phyloP scores from a whole-genome alignment of 2,888 invertebrate species.

The Beris chalybata region DNA sequence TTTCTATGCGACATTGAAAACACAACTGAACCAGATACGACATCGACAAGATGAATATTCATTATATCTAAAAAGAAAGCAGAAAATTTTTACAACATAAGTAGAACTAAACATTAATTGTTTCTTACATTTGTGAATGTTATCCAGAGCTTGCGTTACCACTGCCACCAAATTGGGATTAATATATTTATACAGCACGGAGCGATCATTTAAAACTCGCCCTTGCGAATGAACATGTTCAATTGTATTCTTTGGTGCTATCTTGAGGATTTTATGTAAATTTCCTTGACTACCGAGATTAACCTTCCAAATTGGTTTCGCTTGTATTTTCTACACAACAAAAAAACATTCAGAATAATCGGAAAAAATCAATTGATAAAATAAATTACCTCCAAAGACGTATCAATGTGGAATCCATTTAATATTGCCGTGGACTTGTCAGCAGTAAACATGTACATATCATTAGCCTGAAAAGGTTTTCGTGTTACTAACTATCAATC shows the following conservation, averaged over 20 bases:
- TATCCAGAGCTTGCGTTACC: slow-evolving; percentile 75
- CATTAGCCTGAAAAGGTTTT: slow-evolving; percentile 47
- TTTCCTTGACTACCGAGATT: slow-evolving; percentile 64
- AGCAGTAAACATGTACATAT: slow-evolving; percentile 67
- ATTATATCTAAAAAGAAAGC: slow-evolving; percentile 65
- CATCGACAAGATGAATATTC: slow-evolving; percentile 86
- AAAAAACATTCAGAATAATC: slow-evolving; percentile 21
- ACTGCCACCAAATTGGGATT: slow-evolving; percentile 96
- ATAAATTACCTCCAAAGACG: slow-evolving; percentile 46
- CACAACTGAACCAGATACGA: slow-evolving; percentile 84
- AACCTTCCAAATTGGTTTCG: slow-evolving; percentile 73
- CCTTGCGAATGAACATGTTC: slow-evolving; percentile 94
- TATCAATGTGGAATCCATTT: slow-evolving; percentile 62
- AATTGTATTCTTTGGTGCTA: slow-evolving; percentile 66
- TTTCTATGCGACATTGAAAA: slow-evolving; percentile 84
- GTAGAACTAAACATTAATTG: not conserved
- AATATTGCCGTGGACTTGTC: slow-evolving; percentile 63
- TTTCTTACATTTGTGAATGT: slow-evolving; percentile 69
- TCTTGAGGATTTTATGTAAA: slow-evolving; percentile 64
- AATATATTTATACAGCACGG: slow-evolving; percentile 96
- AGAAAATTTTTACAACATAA: slow-evolving; percentile 5
- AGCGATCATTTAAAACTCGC: slow-evolving; percentile 89
- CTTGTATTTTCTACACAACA: slow-evolving; percentile 61
- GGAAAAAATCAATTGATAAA: slow-evolving; percentile 5
- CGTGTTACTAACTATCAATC: not conserved